A percentile compares a stretch with the other conserved stretches of the same genome.
Evolutionary conservation across 2,888 invertebrate species (phyloP).

Genomic region (Aplocera efformata): DNA sequence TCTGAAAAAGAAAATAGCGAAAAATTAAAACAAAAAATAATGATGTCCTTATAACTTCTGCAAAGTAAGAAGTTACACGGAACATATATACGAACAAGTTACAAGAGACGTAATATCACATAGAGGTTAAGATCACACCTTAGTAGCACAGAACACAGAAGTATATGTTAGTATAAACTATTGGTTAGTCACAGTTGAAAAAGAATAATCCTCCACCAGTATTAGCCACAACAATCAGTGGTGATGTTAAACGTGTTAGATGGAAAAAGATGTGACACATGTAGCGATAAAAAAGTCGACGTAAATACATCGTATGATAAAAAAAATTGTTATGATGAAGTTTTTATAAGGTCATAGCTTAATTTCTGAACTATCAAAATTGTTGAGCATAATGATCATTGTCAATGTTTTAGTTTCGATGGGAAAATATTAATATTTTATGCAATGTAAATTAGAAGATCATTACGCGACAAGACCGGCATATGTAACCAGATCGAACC

Average conservation of each 20-base stretch:
- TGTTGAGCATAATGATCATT: constrained; percentile 12
- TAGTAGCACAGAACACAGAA: too few species aligned
- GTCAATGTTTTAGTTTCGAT: constrained; percentile 22
- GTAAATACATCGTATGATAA: too few species aligned
- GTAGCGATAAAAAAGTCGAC: constrained; percentile 2
- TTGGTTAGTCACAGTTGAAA: constrained; percentile 4
- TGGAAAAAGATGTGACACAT: constrained; percentile 1
- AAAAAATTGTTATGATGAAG: too few species aligned
- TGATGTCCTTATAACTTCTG: constrained; percentile 17
- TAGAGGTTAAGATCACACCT: too few species aligned
- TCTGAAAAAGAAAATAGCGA: constrained; percentile 44
- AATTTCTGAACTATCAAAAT: too few species aligned
- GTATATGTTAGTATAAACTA: constrained; percentile 4
- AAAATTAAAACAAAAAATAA: constrained; percentile 24
- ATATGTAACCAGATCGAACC: constrained; percentile 42
- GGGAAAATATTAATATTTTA: constrained; percentile 1
- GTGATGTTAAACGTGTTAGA: constrained; percentile 7
- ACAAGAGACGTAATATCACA: too few species aligned
- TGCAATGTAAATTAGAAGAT: constrained; percentile 2
- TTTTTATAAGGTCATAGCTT: too few species aligned
- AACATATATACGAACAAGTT: too few species aligned
- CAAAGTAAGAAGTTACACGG: constrained; percentile 1
- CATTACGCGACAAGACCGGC: constrained; percentile 17
- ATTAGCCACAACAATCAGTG: constrained; percentile 10
- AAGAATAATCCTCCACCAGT: constrained; percentile 11